Evolutionary conservation across 2,888 invertebrate species (phyloP).

Genomic region (Ptilodon capucinus): DNA sequence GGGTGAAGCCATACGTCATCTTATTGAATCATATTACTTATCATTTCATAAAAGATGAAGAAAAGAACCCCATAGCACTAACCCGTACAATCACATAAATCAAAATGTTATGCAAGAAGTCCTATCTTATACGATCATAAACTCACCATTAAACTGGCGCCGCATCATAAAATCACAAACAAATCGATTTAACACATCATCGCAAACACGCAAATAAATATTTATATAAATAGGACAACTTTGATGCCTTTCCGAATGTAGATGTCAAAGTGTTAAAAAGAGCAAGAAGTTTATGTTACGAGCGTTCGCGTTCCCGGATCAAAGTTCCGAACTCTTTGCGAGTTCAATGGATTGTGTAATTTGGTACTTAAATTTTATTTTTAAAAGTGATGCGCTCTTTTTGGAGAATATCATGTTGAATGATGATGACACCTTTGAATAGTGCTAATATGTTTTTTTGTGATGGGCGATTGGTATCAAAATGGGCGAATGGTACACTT

Average conservation of each 20-base stretch:
- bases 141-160: not conserved
- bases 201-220: conserved; percentile 17
- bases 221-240: conserved; percentile 24
- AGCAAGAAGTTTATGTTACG: conserved; percentile 51
- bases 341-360: conserved; percentile 20
- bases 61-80: too few species aligned
- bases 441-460: not conserved
- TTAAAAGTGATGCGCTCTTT: conserved; percentile 16
- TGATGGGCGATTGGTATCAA: not conserved
- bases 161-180: not conserved
- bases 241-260: conserved; percentile 44
- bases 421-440: conserved; percentile 17
- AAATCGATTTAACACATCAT: conserved; percentile 3
- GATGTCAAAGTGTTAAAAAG: conserved; percentile 62
- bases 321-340: conserved; percentile 46
- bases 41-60: too few species aligned
- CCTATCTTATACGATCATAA: too few species aligned
- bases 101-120: too few species aligned
- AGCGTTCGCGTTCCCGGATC: conserved; percentile 45
- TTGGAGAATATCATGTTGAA: conserved; percentile 17
- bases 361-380: conserved; percentile 17
- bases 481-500: not conserved
- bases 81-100: too few species aligned
- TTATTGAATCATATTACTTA: too few species aligned
- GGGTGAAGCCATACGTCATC: too few species aligned